Evolutionary conservation across 2,113 vertebrate genomes (phyloP).

Genomic region (Trochalopteron elliotii): DNA sequence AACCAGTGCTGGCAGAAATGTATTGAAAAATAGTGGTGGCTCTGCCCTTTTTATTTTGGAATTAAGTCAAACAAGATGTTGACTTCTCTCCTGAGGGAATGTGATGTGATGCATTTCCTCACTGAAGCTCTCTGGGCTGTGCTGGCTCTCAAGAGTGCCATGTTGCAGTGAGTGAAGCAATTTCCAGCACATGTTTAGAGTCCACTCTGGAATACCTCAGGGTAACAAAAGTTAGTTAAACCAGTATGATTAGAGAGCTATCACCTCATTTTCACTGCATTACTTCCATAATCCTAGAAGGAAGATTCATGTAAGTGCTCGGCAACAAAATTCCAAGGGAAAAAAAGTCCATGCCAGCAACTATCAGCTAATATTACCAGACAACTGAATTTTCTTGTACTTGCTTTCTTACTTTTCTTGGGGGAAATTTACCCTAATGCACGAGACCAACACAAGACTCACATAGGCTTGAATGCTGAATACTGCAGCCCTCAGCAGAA

Average conservation of each 20-base stretch:
- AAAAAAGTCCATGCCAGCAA: background rate
- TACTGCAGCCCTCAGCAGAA: background rate
- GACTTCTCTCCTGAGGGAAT: background rate
- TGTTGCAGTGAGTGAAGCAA: constrained; percentile 7
- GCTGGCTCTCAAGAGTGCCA: background rate
- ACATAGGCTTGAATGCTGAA: background rate
- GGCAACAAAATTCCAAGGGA: background rate
- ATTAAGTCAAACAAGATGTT: background rate
- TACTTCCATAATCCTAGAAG: background rate
- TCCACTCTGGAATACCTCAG: background rate
- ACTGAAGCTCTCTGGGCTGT: background rate
- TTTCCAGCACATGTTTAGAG: background rate
- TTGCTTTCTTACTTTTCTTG: background rate
- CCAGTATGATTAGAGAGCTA: background rate
- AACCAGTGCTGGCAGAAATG: background rate
- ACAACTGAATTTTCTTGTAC: background rate
- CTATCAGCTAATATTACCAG: background rate
- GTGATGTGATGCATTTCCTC: background rate
- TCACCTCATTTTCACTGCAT: background rate
- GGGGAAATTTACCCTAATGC: background rate
- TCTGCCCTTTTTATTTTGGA: background rate
- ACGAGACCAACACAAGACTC: background rate
- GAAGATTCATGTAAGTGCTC: background rate
- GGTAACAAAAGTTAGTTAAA: background rate
- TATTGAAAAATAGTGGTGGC: background rate